These are phyloP conservation scores for Thyatira batis DNA, from an alignment of 2,888 invertebrate species.

Conservation along the genomic window DNA sequence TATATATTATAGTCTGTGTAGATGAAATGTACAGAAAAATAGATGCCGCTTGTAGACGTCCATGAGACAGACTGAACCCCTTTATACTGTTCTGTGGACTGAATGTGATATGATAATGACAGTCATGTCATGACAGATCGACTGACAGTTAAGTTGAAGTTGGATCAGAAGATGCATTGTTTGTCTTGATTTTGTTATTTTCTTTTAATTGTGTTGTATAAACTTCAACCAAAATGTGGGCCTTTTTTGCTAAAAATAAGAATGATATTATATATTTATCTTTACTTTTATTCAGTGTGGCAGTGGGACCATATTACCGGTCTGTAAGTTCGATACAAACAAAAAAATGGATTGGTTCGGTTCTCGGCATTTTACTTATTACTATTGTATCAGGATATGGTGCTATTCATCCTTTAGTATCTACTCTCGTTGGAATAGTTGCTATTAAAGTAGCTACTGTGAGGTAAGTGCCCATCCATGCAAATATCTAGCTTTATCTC, in stretches of 20 bases:
- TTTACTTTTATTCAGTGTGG: slow-evolving; percentile 86
- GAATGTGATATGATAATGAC: no score
- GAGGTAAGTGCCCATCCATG: slow-evolving; percentile 44
- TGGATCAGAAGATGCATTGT: no score
- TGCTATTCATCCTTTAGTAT: slow-evolving; percentile 67
- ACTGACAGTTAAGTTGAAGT: no score
- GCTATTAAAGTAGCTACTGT: slow-evolving; percentile 64
- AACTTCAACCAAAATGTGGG: slow-evolving; percentile 50
- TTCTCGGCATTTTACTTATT: slow-evolving; percentile 63
- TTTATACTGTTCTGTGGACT: no score
- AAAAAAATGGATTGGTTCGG: slow-evolving; percentile 82
- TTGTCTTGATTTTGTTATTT: no score
- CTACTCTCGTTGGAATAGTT: slow-evolving; percentile 58
- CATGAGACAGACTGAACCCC: no score
- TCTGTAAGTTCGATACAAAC: slow-evolving; percentile 56
- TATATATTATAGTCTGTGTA: no score
- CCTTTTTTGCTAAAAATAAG: slow-evolving; percentile 82
- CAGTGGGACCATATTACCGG: slow-evolving; percentile 86
- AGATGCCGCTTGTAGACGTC: no score
- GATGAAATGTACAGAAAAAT: no score
- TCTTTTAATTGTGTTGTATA: background rate
- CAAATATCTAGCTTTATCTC: background rate
- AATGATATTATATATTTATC: slow-evolving; percentile 89
- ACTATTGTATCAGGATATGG: slow-evolving; percentile 65
- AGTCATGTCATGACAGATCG: no score